A percentile compares a stretch with the other conserved stretches of the same genome.
Conservation (phyloP, 2,888 invertebrate species). For the Cephus nigrinus region DNA sequence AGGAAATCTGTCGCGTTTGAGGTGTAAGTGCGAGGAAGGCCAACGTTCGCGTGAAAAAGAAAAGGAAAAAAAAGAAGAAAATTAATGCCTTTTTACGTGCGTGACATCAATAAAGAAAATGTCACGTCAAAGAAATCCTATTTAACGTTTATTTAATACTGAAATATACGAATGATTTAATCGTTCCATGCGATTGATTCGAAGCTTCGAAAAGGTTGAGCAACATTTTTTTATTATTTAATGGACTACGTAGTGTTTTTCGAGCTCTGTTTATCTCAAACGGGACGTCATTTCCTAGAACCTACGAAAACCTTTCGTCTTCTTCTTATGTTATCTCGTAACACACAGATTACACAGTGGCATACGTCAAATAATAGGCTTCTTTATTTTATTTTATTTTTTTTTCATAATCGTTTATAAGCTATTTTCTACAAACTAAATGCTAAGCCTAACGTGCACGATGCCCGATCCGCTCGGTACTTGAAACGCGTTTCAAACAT, state of each 20-base stretch:
- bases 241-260: not conserved
- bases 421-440: conserved; percentile 53
- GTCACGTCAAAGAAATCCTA: not conserved
- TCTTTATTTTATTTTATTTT: conserved; percentile 37
- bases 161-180: not conserved
- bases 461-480: conserved; percentile 38
- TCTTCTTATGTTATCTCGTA: conserved; percentile 40
- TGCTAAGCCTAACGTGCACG: conserved; percentile 42
- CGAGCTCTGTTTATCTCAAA: conserved; percentile 16
- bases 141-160: not conserved
- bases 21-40: not conserved
- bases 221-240: not conserved
- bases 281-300: conserved; percentile 20
- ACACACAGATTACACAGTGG: conserved; percentile 54
- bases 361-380: conserved; percentile 55
- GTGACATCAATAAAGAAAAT: not conserved
- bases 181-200: not conserved
- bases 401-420: conserved; percentile 33
- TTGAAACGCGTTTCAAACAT: not conserved
- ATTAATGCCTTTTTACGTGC: not conserved
- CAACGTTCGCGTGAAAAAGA: not conserved
- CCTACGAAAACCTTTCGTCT: conserved; percentile 20
- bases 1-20: conserved; percentile 40
- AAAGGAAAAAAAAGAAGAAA: not conserved
- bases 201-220: not conserved